Base-by-base conservation (phyloP, 2,888 invertebrate genomes). In the Lasioglossum villosulum region DNA sequence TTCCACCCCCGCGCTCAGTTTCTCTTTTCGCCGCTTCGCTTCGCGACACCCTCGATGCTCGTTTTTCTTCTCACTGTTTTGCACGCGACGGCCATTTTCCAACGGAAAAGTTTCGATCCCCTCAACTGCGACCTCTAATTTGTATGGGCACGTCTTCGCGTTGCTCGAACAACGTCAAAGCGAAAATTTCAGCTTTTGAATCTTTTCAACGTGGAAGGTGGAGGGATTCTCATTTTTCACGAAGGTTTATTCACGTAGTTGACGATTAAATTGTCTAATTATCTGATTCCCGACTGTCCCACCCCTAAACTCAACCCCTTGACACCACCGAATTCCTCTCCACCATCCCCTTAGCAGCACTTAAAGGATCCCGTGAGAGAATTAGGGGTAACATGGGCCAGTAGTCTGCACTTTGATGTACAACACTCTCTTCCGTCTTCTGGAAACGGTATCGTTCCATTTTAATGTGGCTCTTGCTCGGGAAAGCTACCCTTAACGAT, bases 311-410 rank as follows among this genome's bases (percentile, higher is more conserved):
- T 30, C 70, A 72, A 78, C 45, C 84, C 84, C 84, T 78, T 75
- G 48, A 48, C 75, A 12, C 59, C 74, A n/a, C 75, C 70, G 48
- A 48, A 39, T 71, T 66, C 71, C 66, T 56, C 12, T 0, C n/a
- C 56, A 12, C n/a, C 56, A n/a, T n/a, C 56, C 34, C 23, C 70
- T 27, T 27, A n/a, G 59, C 76, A 70, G 75, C 80, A 76, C 83
- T 89, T 89, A 77, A 89, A 89, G 84, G 77, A 75, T 70, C 80
- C 66, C 68, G 70, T 30, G 52, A 56, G 37, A 66, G 52, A 80
- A 52, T 82, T 45, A 59, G 66, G 78, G 82, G 77, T 68, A 75
- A 76, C 86, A 77, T 70, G 87, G 72, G 39, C 83, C 78, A 78
- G 80, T 59, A 75, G 68, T 48, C 81, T 70, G 30, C n/a, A 19